Base-by-base conservation (phyloP, 2,797 vertebrate genomes). In the Onychomys torridus region DNA sequence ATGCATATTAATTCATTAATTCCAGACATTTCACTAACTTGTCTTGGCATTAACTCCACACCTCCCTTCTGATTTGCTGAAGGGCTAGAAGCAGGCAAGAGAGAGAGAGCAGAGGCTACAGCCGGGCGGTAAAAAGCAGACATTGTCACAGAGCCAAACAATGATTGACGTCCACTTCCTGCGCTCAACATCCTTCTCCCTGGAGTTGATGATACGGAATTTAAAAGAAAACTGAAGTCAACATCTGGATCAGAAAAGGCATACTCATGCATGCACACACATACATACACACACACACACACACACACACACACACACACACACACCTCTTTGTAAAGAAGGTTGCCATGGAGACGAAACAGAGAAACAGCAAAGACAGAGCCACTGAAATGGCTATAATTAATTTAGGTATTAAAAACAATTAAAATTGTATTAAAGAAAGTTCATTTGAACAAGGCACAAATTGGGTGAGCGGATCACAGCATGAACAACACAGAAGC, bases 351-450 rank as follows among this genome's bases (percentile, higher is more conserved):
- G 98, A 82, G 93, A 98, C 96, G 46, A 95, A 97, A 86, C 29
- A 95, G 94, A 13, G 11, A 95, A 86, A 90, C 23, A 17, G 95
- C 95, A 83, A 29, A 96, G 92, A 95, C 75, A 49, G 95, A 97
- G 91, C 96, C 91, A 93, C 21, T 43, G 90, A 97, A 97, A 95
- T 7, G 19, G 92, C 93, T 96, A 89, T 97, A 98, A 97, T 98
- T 98, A 98, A 98, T 98, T 98, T 89, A 97, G 96, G 96, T 96
- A 96, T 98, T 98, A 98, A 96, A 98, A 97, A 98, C 93, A 98
- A 98, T 98, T 98, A 98, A 97, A 34, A 0, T 93, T 96, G 94
- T 96, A 98, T 98, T 98, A 98, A 97, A 94, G 0, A 3, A 95
- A 97, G 97, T 95, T 98, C 81, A 94, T 59, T 96, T 94, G 65